phyloP scores from a whole-genome alignment of 2,797 vertebrate species.

The Heliangelus exortis region DNA sequence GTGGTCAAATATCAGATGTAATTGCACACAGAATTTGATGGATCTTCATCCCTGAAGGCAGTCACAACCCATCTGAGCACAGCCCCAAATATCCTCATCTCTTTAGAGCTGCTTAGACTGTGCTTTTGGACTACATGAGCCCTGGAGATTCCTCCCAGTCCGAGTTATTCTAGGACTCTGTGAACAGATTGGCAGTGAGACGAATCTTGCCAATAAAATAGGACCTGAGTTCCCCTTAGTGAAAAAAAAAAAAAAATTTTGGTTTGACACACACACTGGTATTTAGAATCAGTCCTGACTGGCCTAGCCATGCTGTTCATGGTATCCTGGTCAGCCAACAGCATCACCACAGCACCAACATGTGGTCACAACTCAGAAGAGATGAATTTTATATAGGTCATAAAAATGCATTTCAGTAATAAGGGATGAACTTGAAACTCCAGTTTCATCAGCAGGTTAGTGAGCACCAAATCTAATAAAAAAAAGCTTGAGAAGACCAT shows the following conservation, averaged over 20 bases:
- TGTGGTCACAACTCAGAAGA: neutral
- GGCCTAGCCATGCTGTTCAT: neutral
- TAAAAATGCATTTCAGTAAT: neutral
- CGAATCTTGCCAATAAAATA: neutral
- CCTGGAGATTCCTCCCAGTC: neutral
- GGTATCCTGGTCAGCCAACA: neutral
- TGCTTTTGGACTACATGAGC: neutral
- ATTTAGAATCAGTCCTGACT: neutral
- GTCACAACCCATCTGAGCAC: neutral
- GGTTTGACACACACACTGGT: neutral
- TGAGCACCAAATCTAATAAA: neutral
- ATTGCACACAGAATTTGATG: neutral
- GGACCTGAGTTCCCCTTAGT: neutral
- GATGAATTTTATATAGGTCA: neutral
- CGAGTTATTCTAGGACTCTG: neutral
- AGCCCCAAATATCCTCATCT: neutral
- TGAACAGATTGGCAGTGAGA: rapidly evolving
- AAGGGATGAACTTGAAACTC: neutral
- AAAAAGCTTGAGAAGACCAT: neutral
- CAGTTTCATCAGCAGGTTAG: neutral
- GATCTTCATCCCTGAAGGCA: neutral
- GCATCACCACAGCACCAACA: neutral
- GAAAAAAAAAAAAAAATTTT: neutral
- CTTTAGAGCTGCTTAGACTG: neutral
- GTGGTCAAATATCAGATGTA: neutral